These are phyloP conservation scores for Elymnias hypermnestra DNA, from an alignment of 1,140 invertebrate genomes.

Conservation along the genomic window DNA sequence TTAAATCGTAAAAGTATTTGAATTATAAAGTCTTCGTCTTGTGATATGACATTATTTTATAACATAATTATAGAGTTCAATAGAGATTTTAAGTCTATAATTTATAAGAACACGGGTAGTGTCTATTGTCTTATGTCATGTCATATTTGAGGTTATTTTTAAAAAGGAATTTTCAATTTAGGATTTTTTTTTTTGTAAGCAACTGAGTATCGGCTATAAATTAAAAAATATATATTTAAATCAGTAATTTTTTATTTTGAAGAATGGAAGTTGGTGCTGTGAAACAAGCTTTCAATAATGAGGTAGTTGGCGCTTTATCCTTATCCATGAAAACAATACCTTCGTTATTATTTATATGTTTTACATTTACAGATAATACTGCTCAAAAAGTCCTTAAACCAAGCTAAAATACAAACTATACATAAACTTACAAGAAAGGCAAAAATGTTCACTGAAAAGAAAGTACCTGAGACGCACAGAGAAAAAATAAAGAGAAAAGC, in stretches of 20 bases:
- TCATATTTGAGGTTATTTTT: no score
- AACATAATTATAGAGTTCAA: no score
- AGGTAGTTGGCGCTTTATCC: constrained; percentile 46
- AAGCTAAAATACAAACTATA: constrained; percentile 60
- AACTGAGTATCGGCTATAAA: no score
- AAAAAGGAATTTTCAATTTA: no score
- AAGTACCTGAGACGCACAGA: constrained; percentile 43
- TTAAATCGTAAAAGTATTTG: no score
- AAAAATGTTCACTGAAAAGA: constrained; percentile 53
- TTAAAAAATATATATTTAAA: neutral
- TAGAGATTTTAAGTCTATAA: no score
- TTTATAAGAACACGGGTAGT: no score
- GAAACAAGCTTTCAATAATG: constrained; percentile 66
- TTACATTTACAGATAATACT: constrained; percentile 51
- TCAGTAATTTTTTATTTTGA: neutral
- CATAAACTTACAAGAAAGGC: constrained; percentile 65
- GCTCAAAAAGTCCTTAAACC: constrained; percentile 58
- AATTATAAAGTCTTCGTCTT: no score
- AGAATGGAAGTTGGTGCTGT: constrained; percentile 67
- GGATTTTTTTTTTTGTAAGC: no score
- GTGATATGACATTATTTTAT: no score
- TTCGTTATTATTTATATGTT: neutral
- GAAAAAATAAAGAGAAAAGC: constrained; percentile 56
- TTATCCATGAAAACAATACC: no score
- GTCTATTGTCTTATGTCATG: no score